Percentiles rank a stretch among this genome's conserved stretches.
phyloP scores from a whole-genome alignment of 1,140 invertebrate genomes.

The Dendroctonus ponderosae region DNA sequence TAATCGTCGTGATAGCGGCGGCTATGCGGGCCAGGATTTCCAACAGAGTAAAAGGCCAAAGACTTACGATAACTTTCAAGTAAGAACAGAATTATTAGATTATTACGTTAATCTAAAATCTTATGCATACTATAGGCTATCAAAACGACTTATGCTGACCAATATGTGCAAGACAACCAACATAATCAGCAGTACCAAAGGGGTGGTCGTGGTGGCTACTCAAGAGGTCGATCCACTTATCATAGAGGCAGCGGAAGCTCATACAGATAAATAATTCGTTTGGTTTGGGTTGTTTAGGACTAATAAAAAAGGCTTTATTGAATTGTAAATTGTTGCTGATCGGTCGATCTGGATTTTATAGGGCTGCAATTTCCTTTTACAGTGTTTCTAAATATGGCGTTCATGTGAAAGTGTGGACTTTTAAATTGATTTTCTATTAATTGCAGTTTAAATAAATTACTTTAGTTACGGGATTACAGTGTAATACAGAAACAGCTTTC shows the following conservation, averaged over 20 bases:
- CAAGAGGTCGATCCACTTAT: conserved; percentile 47
- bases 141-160: conserved; percentile 47
- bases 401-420: too few species aligned
- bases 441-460: too few species aligned
- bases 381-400: too few species aligned
- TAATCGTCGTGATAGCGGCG: conserved; percentile 41
- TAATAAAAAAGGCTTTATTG: too few species aligned
- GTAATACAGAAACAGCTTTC: too few species aligned
- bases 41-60: conserved; percentile 45
- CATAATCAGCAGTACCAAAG: conserved; percentile 47
- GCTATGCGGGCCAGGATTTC: conserved; percentile 40
- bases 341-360: too few species aligned
- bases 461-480: too few species aligned
- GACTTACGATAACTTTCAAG: conserved; percentile 48
- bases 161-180: conserved; percentile 48
- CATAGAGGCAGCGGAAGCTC: conserved; percentile 45
- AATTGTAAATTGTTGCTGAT: too few species aligned
- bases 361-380: too few species aligned
- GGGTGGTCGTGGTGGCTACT: conserved; percentile 22
- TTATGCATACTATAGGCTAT: conserved; percentile 32
- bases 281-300: too few species aligned
- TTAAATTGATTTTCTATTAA: too few species aligned
- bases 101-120: not conserved
- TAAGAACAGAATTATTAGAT: not conserved
- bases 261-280: conserved; percentile 33